Evolutionary conservation across 1,140 invertebrate genomes (phyloP).

Genomic region (Aphis craccivora): DNA sequence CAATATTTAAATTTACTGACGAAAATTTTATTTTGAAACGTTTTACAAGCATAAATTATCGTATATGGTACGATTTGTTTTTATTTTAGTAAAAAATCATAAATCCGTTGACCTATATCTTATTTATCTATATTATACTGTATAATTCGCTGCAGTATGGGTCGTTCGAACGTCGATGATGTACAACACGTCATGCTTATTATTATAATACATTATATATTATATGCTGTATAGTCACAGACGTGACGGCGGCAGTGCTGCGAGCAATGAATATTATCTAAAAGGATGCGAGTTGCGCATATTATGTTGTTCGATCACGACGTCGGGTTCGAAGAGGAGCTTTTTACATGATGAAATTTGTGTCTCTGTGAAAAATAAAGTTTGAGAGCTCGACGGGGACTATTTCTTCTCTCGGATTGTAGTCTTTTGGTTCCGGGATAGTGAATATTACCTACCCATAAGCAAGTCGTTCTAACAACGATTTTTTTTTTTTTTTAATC

Average conservation of each 20-base stretch:
- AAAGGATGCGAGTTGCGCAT: not conserved
- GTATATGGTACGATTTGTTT: not conserved
- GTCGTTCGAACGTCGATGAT: not conserved
- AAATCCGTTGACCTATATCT: not conserved
- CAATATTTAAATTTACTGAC: not conserved
- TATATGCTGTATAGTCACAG: not conserved
- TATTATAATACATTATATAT: not conserved
- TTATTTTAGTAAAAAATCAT: not conserved
- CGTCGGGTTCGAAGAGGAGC: not conserved
- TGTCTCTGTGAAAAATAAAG: not conserved
- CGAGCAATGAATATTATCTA: not conserved
- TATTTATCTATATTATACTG: not conserved
- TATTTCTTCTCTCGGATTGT: not conserved
- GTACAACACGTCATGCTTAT: not conserved
- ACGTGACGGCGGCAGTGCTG: not conserved
- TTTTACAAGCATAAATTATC: not conserved
- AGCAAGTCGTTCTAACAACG: not conserved
- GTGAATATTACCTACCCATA: not conserved
- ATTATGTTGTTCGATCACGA: slow-evolving; percentile 16
- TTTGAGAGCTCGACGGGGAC: not conserved
- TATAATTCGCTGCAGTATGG: not conserved
- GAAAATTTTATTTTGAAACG: not conserved
- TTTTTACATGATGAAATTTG: slow-evolving; percentile 37
- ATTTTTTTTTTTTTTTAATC: not conserved
- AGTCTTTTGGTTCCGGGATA: not conserved